These are phyloP conservation scores for Thomomys bottae DNA, from an alignment of 2,113 vertebrate genomes.

Conservation along the genomic window DNA sequence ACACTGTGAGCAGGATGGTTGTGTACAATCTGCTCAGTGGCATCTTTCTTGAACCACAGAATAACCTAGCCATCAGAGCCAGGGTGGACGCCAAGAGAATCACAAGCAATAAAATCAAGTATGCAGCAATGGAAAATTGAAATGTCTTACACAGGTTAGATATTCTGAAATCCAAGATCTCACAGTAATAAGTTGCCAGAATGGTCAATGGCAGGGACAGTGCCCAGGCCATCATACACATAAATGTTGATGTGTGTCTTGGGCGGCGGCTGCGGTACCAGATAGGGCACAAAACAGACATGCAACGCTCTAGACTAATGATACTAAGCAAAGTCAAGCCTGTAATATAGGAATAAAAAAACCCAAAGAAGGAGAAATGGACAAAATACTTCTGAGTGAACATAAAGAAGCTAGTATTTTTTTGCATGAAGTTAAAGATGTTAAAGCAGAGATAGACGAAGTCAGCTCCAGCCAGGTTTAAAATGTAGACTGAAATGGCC, in stretches of 20 bases:
- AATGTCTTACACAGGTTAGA: no score
- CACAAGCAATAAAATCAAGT: background rate
- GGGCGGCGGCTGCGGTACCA: slow-evolving; percentile 11
- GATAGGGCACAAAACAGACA: slow-evolving; percentile 13
- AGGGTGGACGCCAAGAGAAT: background rate
- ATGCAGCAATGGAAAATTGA: no score
- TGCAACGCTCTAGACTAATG: background rate
- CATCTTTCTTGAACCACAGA: background rate
- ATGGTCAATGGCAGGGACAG: background rate
- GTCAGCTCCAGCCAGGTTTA: slow-evolving; percentile 14
- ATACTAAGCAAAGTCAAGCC: slow-evolving; percentile 22
- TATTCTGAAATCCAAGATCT: no score
- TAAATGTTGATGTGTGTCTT: background rate
- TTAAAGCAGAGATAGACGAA: background rate
- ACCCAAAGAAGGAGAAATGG: background rate
- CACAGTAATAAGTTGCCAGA: no score
- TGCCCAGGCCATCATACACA: background rate
- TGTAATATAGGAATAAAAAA: background rate
- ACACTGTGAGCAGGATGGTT: background rate
- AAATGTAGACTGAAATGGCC: background rate
- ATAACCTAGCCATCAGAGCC: background rate
- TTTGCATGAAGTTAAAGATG: no score
- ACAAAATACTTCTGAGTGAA: no score
- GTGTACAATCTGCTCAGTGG: background rate
- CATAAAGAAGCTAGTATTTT: no score